Conservation (phyloP, 2,797 vertebrate species). For the Phoebastria nigripes region DNA sequence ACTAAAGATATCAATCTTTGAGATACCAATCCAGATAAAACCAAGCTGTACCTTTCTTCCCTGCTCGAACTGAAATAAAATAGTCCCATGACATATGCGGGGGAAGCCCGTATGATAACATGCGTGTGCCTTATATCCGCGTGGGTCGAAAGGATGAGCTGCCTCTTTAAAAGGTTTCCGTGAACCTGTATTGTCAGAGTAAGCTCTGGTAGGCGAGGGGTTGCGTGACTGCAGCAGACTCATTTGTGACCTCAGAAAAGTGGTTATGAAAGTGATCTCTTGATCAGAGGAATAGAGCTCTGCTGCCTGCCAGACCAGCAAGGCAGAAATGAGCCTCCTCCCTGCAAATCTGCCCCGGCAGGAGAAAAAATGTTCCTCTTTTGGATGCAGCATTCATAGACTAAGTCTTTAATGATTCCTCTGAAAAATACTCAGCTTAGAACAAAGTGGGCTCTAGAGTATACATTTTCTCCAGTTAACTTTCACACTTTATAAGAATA, state of each 20-base stretch:
- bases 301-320: conserved; percentile 71
- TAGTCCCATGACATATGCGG: background rate
- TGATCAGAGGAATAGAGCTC: conserved; percentile 67
- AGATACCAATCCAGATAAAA: background rate
- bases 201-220: conserved; percentile 65
- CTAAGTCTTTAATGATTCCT: background rate
- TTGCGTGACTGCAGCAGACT: conserved; percentile 90
- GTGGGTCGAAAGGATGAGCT: background rate
- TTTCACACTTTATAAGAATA: background rate
- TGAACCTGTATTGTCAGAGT: conserved; percentile 62
- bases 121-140: background rate
- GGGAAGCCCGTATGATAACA: background rate
- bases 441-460: background rate
- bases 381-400: background rate
- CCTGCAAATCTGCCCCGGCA: conserved; percentile 19
- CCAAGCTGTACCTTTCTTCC: background rate
- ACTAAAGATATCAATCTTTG: background rate
- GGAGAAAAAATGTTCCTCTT: conserved; percentile 33
- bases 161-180: conserved; percentile 66
- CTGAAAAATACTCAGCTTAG: background rate
- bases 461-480: background rate
- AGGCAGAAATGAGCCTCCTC: conserved; percentile 77
- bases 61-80: background rate
- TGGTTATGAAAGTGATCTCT: conserved; percentile 91
- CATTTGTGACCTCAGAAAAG: conserved; percentile 89